Percentiles rank a stretch among this genome's conserved stretches.
Conservation (phyloP, 2,113 vertebrate genomes). For the Oreochromis niloticus region DNA sequence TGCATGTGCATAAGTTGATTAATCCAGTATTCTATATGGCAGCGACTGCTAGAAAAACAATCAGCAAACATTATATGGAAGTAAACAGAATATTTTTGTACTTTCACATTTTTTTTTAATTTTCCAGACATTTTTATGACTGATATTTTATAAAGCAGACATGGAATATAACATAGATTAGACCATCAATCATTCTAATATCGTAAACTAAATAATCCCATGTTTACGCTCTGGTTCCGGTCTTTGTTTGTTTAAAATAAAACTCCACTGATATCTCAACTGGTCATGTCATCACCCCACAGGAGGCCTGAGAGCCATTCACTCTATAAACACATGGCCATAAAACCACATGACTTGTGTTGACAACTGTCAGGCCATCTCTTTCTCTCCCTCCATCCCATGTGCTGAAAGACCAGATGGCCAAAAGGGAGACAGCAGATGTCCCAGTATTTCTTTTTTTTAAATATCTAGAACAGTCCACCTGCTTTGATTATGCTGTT, state of each 20-base stretch:
- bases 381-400: background rate
- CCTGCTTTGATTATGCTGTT: constrained; percentile 36
- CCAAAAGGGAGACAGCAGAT: constrained; percentile 33
- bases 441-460: background rate
- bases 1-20: background rate
- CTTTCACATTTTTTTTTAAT: fast-evolving
- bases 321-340: constrained; percentile 10
- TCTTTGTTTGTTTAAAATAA: background rate
- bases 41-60: background rate
- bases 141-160: background rate
- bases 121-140: background rate
- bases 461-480: constrained; percentile 49
- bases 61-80: background rate
- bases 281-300: background rate
- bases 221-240: background rate
- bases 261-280: background rate
- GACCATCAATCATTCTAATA: background rate
- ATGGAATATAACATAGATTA: background rate
- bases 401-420: constrained; percentile 40
- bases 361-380: constrained; percentile 40
- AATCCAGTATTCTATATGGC: background rate
- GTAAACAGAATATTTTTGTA: background rate
- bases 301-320: background rate
- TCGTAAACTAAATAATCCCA: fast-evolving
- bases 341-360: constrained; percentile 40